phyloP scores from a whole-genome alignment of 2,113 vertebrate genomes.

The Gymnocephalus cernua region DNA sequence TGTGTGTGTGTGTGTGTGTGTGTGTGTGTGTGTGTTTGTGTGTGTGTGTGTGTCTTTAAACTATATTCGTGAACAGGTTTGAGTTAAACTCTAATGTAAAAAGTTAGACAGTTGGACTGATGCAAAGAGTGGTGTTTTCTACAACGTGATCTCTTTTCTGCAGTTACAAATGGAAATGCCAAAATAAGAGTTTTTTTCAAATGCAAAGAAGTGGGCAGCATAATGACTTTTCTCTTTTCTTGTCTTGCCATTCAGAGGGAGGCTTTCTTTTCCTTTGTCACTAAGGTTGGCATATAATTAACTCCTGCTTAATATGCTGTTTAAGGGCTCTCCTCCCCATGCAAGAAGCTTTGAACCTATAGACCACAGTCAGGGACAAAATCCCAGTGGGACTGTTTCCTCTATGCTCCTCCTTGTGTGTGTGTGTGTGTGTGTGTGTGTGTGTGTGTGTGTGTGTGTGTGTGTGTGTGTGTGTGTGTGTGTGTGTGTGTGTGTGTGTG shows the following conservation, averaged over 20 bases:
- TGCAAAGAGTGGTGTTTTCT: constrained; percentile 44
- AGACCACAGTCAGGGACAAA: constrained; percentile 82
- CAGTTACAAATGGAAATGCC: constrained; percentile 83
- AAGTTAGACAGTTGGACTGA: constrained; percentile 22
- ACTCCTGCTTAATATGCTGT: constrained; percentile 89
- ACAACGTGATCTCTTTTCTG: constrained; percentile 69
- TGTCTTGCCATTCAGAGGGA: constrained; percentile 83
- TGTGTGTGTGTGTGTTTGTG: background rate
- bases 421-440: constrained; percentile 59
- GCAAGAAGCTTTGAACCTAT: constrained; percentile 85
- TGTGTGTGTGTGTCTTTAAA: background rate
- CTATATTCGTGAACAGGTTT: constrained; percentile 15
- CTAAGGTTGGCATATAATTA: constrained; percentile 88
- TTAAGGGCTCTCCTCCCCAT: constrained; percentile 84
- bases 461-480: constrained; percentile 26
- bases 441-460: constrained; percentile 56
- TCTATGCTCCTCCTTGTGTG: constrained; percentile 58
- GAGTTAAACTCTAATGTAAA: background rate
- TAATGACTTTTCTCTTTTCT: constrained; percentile 88
- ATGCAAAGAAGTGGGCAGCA: constrained; percentile 85
- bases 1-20: background rate
- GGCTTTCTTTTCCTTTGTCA: constrained; percentile 85
- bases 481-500: constrained; percentile 54
- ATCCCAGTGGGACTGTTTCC: constrained; percentile 82
- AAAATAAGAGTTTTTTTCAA: constrained; percentile 86